These are phyloP conservation scores for Dromaius novaehollandiae DNA, from an alignment of 2,113 vertebrate species.

Conservation along the genomic window DNA sequence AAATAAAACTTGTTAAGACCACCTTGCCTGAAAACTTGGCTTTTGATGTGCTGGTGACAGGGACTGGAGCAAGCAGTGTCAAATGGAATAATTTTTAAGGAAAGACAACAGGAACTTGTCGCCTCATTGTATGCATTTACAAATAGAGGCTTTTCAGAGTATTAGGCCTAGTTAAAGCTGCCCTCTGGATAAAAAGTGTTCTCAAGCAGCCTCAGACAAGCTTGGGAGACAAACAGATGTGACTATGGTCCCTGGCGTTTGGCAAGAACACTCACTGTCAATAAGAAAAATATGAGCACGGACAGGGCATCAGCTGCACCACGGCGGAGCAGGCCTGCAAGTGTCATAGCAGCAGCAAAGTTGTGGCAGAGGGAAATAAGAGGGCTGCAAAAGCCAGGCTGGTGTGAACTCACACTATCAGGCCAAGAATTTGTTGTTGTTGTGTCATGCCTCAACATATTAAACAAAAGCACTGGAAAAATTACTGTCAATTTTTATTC, in stretches of 20 bases:
- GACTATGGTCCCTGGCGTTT: constrained; percentile 88
- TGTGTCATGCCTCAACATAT: background rate
- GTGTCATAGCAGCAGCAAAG: constrained; percentile 74
- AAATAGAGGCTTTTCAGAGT: constrained; percentile 74
- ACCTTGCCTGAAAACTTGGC: constrained; percentile 80
- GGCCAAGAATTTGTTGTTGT: constrained; percentile 30
- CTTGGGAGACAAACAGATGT: constrained; percentile 85
- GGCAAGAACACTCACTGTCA: constrained; percentile 90
- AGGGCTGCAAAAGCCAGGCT: constrained; percentile 68
- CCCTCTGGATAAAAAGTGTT: constrained; percentile 81
- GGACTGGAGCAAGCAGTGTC: constrained; percentile 76
- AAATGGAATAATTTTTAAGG: constrained; percentile 78
- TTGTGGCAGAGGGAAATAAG: constrained; percentile 47
- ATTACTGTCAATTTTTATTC: constrained; percentile 29
- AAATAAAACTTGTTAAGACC: constrained; percentile 67
- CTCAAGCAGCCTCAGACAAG: constrained; percentile 76
- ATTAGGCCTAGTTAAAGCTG: constrained; percentile 78
- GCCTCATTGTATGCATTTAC: constrained; percentile 70
- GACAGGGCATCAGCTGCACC: constrained; percentile 91
- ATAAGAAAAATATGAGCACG: constrained; percentile 81
- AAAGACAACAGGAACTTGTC: constrained; percentile 80
- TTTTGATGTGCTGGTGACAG: constrained; percentile 79
- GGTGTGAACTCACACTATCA: constrained; percentile 49
- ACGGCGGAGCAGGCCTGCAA: constrained; percentile 70
- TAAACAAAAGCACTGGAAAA: constrained; percentile 35